phyloP scores from a whole-genome alignment of 1,140 invertebrate genomes.

The Heliconius nattereri region DNA sequence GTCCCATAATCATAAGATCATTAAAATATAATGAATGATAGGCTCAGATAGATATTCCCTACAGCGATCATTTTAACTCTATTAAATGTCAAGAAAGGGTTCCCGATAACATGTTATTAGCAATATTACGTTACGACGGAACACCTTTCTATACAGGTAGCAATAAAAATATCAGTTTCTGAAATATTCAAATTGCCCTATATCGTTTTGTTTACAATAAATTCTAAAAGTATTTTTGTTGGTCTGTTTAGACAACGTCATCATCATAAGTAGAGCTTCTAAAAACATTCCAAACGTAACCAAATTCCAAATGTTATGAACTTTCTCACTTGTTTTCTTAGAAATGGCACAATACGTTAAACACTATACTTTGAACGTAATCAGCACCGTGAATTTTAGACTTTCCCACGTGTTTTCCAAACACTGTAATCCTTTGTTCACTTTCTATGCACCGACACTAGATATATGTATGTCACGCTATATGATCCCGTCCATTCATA shows the following conservation, averaged over 20 bases:
- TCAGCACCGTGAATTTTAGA: conserved; percentile 33
- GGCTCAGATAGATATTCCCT: conserved; percentile 11
- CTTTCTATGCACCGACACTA: conserved; percentile 53
- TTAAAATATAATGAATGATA: conserved; percentile 14
- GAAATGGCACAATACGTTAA: conserved; percentile 6
- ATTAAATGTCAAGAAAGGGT: conserved; percentile 28
- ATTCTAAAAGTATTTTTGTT: background rate
- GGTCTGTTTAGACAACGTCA: background rate
- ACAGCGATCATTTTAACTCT: conserved; percentile 22
- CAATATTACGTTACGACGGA: conserved; percentile 21
- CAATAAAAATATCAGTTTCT: conserved; percentile 6
- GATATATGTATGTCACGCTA: conserved; percentile 28
- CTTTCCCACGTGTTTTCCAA: conserved; percentile 40
- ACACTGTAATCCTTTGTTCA: conserved; percentile 73
- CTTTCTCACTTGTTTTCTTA: conserved; percentile 10
- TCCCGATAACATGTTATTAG: conserved; percentile 29
- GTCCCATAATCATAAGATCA: conserved; percentile 11
- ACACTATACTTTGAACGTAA: background rate
- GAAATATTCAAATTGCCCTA: background rate
- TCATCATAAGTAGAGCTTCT: background rate
- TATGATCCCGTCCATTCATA: conserved; percentile 13
- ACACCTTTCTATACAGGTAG: conserved; percentile 29
- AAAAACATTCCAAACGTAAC: conserved; percentile 31
- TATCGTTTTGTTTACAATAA: background rate
- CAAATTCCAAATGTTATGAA: conserved; percentile 18